Conservation (phyloP, 2,797 vertebrate species). For the Microhierax caerulescens region DNA sequence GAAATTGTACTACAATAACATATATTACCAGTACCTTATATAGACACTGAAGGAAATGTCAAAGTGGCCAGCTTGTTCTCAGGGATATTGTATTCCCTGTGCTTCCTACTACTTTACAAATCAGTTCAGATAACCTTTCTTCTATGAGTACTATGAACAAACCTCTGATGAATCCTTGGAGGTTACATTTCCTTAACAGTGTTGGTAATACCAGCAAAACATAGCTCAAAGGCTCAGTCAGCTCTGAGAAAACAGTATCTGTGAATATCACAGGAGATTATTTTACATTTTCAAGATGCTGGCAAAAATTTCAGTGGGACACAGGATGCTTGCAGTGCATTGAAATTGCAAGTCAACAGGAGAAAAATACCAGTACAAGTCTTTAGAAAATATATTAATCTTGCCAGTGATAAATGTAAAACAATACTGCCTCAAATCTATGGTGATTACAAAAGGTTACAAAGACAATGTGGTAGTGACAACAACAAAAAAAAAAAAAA, state of each 20-base stretch:
- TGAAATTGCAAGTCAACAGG: neutral
- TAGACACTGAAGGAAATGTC: neutral
- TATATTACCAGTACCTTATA: neutral
- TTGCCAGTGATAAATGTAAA: neutral
- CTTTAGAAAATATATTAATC: neutral
- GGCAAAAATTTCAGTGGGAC: neutral
- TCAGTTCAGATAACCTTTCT: neutral
- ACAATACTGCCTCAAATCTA: neutral
- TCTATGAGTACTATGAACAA: neutral
- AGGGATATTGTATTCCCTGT: too few relatives aligned
- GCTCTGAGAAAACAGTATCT: neutral
- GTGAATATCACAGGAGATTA: neutral
- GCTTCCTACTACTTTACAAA: neutral
- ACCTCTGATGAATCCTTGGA: neutral
- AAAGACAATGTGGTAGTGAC: neutral
- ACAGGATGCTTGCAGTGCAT: neutral
- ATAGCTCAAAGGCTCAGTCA: neutral
- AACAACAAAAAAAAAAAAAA: neutral
- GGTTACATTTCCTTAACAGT: neutral
- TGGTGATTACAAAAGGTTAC: neutral
- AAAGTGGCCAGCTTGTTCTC: neutral
- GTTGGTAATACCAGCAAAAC: neutral
- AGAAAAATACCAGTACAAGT: neutral
- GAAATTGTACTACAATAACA: neutral
- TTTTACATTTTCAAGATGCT: neutral